phyloP scores from a whole-genome alignment of 2,797 vertebrate genomes.

The Cynopterus sphinx region DNA sequence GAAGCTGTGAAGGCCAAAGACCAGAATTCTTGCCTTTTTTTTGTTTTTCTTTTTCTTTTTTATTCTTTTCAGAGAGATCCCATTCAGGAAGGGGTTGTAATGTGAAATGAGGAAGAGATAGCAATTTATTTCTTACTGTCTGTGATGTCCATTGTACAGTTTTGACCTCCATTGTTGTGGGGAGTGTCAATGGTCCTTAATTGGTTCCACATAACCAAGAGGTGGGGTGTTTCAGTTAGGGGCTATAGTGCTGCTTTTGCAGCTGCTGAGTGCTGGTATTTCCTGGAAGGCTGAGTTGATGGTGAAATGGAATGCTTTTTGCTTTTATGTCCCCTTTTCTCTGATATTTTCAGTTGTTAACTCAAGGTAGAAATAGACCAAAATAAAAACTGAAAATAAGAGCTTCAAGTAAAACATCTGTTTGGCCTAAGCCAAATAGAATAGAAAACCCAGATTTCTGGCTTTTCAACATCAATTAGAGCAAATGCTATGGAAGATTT shows the following conservation, averaged over 20 bases:
- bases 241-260: not conserved
- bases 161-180: not conserved
- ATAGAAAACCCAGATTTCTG: not conserved
- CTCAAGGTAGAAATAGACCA: conserved; percentile 49
- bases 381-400: conserved; percentile 57
- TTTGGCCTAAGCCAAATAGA: not conserved
- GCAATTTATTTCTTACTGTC: conserved; percentile 33
- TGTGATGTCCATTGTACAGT: not conserved
- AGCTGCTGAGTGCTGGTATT: not conserved
- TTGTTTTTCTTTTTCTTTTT: not conserved
- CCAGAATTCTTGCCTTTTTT: not conserved
- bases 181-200: not conserved
- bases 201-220: not conserved
- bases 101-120: not conserved
- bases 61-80: not conserved
- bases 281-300: conserved; percentile 41
- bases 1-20: not conserved
- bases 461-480: not conserved
- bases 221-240: not conserved
- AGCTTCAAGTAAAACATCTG: not conserved
- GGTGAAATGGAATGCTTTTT: conserved; percentile 31
- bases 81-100: not conserved
- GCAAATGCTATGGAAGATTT: not conserved
- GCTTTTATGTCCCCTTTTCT: conserved; percentile 38
- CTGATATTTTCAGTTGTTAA: conserved; percentile 59